These are phyloP conservation scores for Synanthedon formicaeformis DNA, from an alignment of 2,888 invertebrate species.

Conservation along the genomic window DNA sequence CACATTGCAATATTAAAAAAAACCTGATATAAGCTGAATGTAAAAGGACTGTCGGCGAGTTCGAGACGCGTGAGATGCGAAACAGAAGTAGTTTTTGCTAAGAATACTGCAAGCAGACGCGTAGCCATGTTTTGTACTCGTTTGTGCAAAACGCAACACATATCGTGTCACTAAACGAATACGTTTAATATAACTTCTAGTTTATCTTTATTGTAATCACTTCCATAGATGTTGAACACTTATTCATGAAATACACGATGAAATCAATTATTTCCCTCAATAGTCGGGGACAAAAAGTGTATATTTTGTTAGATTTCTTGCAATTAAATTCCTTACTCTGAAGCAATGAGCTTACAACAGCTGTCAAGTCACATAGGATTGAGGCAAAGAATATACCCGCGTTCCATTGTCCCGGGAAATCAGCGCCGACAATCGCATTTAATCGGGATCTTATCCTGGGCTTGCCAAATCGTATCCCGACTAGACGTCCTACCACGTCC, in stretches of 20 bases:
- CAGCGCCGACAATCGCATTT: slow-evolving; percentile 46
- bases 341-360: background rate
- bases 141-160: slow-evolving; percentile 20
- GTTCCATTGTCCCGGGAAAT: slow-evolving; percentile 46
- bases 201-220: background rate
- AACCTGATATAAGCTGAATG: slow-evolving; percentile 39
- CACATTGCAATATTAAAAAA: slow-evolving; percentile 30
- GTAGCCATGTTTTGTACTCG: slow-evolving; percentile 25
- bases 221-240: background rate
- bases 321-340: background rate
- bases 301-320: background rate
- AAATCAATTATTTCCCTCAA: background rate
- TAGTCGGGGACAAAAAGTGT: background rate
- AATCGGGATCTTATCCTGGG: slow-evolving; percentile 41
- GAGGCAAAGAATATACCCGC: background rate
- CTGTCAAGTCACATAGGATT: background rate
- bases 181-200: slow-evolving; percentile 9
- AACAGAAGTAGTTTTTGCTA: slow-evolving; percentile 9
- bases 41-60: slow-evolving; percentile 25
- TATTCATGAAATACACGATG: background rate
- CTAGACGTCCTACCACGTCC: slow-evolving; percentile 47
- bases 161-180: slow-evolving; percentile 19
- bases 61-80: slow-evolving; percentile 29
- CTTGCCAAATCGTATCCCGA: slow-evolving; percentile 35
- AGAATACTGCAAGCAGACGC: slow-evolving; percentile 14